Evolutionary conservation across 1,140 invertebrate species (phyloP), one percentile per base, ranked within the genome.

Genomic region (Brachystomella parvula): DNA sequence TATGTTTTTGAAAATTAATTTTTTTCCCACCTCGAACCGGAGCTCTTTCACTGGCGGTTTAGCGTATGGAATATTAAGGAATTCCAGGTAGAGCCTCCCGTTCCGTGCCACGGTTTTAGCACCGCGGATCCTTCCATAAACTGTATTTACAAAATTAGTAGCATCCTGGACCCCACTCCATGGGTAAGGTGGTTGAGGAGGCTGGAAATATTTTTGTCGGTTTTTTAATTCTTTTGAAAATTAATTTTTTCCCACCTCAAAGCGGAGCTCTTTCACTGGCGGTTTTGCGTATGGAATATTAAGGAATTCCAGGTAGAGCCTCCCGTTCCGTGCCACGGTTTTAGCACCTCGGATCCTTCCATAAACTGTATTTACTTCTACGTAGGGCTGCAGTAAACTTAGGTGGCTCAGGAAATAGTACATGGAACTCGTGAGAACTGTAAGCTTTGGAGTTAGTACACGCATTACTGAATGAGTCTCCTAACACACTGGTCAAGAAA

Each of bases 271-370:
- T 49, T 80, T 82, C 32, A 84, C 69, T 3, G 84, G 84, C 58
- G 84, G 81, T 65, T 77, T 73, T 1, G 83, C 84, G 68, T 83
- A 85, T 0, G 83, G 83, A 47, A 85, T 79, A 2, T 82, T 83
- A 44, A 81, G 74, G 67, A 84, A 85, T 32, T 80, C 80, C 39
- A 83, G 78, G 61, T 82, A 81, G 3, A 73, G 61, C 68, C 76
- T 77, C 9, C 77, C 77, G 30, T 57, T 26, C 30, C 65, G 31
- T 19, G 60, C 47, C 59, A 35, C 60, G 44, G 60, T 44, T 21
- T 31, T 63, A 29, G 47, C 39, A 3, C 65, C 65, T 12, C 47
- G 60, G 1, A 67, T 15, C 26, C 32, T 57, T 44, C 65, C 65
- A 33, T 67, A 67, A 12, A 24, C 30, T 9, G 65, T 67, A n/a